Conservation (phyloP, 2,797 vertebrate genomes). For the Simalia tracyae region DNA sequence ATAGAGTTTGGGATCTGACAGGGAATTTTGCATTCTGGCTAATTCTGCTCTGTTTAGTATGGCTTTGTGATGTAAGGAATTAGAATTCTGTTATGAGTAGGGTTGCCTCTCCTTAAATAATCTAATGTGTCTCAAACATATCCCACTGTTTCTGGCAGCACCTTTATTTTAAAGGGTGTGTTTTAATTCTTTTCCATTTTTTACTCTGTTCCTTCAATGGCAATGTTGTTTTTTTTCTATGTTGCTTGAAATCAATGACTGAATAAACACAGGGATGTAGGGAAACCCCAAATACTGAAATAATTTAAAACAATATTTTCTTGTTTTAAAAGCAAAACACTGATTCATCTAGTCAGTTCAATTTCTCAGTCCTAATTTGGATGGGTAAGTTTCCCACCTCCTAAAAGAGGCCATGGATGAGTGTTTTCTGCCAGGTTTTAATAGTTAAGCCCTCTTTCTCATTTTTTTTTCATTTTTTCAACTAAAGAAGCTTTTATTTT, state of each 20-base stretch:
- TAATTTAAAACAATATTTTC: background rate
- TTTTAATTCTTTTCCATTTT: background rate
- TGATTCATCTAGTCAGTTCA: background rate
- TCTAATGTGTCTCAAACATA: background rate
- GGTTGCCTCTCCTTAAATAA: background rate
- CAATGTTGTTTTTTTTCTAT: background rate
- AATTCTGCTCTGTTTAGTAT: background rate
- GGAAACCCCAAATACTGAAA: background rate
- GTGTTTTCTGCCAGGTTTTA: background rate
- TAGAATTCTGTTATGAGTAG: background rate
- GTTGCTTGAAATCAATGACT: background rate
- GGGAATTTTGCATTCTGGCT: background rate
- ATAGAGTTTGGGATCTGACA: background rate
- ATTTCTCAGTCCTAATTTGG: background rate
- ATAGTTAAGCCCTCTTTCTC: background rate
- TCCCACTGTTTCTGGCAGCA: background rate
- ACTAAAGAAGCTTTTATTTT: background rate
- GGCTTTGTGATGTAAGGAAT: background rate
- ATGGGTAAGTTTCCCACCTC: background rate
- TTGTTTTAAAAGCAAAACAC: background rate
- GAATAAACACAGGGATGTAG: background rate
- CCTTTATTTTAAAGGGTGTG: background rate
- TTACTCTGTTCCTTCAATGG: background rate
- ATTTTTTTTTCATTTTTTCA: background rate
- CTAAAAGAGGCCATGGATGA: background rate